Evolutionary conservation across 2,797 vertebrate species (phyloP).

Genomic region (Coracias cyanogaster): DNA sequence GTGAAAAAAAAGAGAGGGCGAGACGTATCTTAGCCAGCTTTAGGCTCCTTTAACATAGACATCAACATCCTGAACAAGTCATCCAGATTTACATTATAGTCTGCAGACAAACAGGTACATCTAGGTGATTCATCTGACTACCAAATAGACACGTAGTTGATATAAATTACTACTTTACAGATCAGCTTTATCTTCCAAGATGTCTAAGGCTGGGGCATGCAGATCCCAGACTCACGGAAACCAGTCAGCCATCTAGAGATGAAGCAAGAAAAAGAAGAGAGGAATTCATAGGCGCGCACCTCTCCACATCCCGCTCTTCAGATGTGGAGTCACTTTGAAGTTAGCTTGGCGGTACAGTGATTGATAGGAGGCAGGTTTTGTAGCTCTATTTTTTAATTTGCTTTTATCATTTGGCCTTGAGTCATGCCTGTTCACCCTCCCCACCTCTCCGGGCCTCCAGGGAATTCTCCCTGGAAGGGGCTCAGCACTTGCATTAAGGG

Average conservation of each 20-base stretch:
- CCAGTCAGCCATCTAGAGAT: not conserved
- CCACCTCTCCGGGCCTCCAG: too few relatives aligned
- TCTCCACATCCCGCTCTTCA: accelerated
- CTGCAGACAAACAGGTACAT: not conserved
- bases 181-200: not conserved
- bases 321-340: not conserved
- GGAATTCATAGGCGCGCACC: accelerated
- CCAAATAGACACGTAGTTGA: not conserved
- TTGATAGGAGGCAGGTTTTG: not conserved
- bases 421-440: not conserved
- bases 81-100: not conserved
- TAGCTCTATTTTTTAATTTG: not conserved
- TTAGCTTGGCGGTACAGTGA: not conserved
- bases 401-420: too few relatives aligned
- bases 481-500: not conserved
- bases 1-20: not conserved
- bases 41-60: not conserved
- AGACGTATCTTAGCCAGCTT: not conserved
- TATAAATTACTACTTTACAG: not conserved
- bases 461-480: not conserved
- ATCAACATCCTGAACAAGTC: not conserved
- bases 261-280: not conserved
- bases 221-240: not conserved
- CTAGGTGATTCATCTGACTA: not conserved
- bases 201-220: not conserved